Percentiles rank a stretch among this genome's conserved stretches.
These are phyloP conservation scores for Diglossa cyanea DNA, from an alignment of 2,797 vertebrate genomes.

Conservation along the genomic window DNA sequence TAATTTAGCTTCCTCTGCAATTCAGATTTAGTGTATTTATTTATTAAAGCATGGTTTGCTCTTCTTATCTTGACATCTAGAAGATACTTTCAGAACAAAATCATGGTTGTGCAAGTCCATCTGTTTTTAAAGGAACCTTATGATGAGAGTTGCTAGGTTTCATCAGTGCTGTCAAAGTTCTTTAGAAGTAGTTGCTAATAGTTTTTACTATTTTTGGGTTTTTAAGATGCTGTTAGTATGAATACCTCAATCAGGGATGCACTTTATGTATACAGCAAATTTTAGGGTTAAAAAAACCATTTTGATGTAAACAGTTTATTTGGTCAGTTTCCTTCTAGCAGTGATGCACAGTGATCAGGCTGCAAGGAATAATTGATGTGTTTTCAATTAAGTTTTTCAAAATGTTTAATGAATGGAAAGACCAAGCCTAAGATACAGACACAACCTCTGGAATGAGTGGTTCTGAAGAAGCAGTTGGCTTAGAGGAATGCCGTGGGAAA, in stretches of 20 bases:
- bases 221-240: background rate
- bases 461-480: background rate
- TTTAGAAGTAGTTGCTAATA: background rate
- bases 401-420: background rate
- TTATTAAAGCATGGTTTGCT: background rate
- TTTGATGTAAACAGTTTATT: background rate
- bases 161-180: background rate
- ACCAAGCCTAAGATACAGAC: background rate
- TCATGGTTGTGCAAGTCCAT: background rate
- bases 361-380: background rate
- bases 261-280: background rate
- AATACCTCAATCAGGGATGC: fast-evolving
- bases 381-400: background rate
- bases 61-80: background rate
- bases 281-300: background rate
- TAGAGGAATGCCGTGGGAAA: background rate
- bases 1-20: slow-evolving; percentile 39
- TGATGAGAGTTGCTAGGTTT: background rate
- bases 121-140: background rate
- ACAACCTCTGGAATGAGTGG: background rate
- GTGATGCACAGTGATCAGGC: background rate
- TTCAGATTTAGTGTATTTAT: slow-evolving; percentile 3
- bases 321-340: background rate
- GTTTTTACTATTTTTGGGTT: background rate
- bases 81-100: background rate